Base-by-base conservation (phyloP, 2,113 vertebrate genomes). In the Arothron firmamentum region DNA sequence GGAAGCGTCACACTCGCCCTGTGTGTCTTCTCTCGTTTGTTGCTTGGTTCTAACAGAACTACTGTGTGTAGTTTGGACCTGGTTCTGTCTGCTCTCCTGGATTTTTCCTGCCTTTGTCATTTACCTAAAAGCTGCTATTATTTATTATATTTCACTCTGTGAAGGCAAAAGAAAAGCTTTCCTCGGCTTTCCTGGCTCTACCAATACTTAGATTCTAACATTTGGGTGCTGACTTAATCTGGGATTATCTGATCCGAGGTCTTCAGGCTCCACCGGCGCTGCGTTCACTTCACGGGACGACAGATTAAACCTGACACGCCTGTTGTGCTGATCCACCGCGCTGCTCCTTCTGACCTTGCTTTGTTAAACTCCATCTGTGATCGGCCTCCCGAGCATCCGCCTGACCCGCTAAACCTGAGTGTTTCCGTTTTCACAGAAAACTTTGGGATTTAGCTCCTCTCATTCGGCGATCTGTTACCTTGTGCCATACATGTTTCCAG, bases 401-500 rank as follows among this genome's bases (percentile, higher is more conserved):
- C 28, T 69, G 62, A 78, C 55, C 65, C 65, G n/a, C 49, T 5
- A 28, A 55, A 54, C 53, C 59, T 25, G 20, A 52, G 46, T 34
- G 12, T 46, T 19, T 48, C 28, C 53, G 50, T 19, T 77, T 20
- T 21, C 38, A 15, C 50, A 66, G 57, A 28, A 31, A 10, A 10
- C 34, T 38, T 1, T 1, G 34, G 1, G 34, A 38, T 12, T 10
- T 38, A 10, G 12, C 12, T 4, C 34, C 34, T 38, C 34, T 12
- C 12, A 31, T 31, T 31, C 5, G 28, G 8, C 28, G 8, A 31
- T 31, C 28, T 6, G 8, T 70, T 75, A 97, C 97, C 97, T 98
- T 15, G 97, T 99, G 72, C 97, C 97, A 0, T 99, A 99, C 82
- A 98, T 85, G 59, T 98, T 98, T 13, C 95, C 95, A 0, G 96